These are phyloP conservation scores for Spatula versicolor DNA, from an alignment of 2,797 vertebrate species.

Conservation along the genomic window DNA sequence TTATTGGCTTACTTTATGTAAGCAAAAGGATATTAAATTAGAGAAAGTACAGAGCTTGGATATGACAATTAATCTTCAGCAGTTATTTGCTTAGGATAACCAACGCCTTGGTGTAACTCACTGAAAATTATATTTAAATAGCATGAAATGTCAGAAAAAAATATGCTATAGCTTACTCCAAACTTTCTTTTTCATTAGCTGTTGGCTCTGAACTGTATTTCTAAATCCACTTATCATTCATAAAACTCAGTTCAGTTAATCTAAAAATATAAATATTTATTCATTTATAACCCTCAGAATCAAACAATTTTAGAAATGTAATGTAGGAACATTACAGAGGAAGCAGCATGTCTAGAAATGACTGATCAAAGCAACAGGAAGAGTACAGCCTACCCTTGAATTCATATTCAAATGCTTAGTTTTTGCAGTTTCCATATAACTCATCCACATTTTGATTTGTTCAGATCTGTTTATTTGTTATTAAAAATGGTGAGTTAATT, in stretches of 20 bases:
- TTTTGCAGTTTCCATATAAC: neutral
- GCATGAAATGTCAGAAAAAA: neutral
- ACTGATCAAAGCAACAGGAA: conserved; percentile 18
- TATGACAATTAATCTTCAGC: conserved; percentile 10
- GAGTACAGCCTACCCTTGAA: neutral
- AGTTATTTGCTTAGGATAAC: conserved; percentile 9
- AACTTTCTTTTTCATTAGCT: neutral
- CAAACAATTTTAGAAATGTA: neutral
- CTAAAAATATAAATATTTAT: conserved; percentile 59
- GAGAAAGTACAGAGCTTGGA: neutral
- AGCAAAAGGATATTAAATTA: neutral
- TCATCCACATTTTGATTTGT: conserved; percentile 18
- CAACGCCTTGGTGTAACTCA: neutral
- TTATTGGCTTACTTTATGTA: neutral
- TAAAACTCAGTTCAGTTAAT: conserved; percentile 43
- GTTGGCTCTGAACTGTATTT: neutral
- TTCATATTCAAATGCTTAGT: neutral
- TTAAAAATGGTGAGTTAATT: conserved; percentile 1
- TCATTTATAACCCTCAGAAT: conserved; percentile 46
- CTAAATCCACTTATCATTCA: conserved; percentile 16
- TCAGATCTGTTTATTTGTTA: conserved; percentile 10
- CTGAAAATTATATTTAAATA: neutral
- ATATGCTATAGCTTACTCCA: neutral
- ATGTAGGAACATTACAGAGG: neutral
- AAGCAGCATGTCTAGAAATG: neutral